Evolutionary conservation across 2,113 vertebrate species (phyloP).

Genomic region (Dolichallabes microphthalmus): DNA sequence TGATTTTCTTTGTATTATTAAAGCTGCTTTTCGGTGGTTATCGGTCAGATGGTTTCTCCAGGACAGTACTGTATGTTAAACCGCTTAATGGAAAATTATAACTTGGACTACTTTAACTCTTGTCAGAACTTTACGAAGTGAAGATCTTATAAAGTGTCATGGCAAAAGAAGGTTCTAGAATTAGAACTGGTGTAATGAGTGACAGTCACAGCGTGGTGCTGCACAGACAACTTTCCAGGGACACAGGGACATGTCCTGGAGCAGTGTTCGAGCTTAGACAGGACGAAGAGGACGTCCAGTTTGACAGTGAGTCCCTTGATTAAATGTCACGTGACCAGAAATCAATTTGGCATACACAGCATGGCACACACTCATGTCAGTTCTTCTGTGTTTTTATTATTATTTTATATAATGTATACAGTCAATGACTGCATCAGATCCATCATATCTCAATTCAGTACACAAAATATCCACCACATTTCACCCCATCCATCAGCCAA

Average conservation of each 20-base stretch:
- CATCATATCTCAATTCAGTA: background rate
- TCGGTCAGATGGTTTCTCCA: background rate
- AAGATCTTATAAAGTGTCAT: background rate
- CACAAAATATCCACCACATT: background rate
- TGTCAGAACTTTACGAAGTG: constrained; percentile 26
- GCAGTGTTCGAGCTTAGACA: constrained; percentile 58
- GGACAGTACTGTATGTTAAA: too few relatives aligned
- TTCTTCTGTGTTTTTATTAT: background rate
- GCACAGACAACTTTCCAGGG: constrained; percentile 10
- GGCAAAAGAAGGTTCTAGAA: constrained; percentile 62
- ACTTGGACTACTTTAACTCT: background rate
- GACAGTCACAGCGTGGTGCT: constrained; percentile 16
- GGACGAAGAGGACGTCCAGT: constrained; percentile 68
- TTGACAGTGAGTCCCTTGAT: constrained; percentile 72
- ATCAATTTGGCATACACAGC: background rate
- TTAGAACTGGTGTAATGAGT: background rate
- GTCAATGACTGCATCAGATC: background rate
- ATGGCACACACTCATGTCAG: background rate
- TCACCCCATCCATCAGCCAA: background rate
- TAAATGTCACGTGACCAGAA: background rate
- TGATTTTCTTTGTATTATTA: background rate
- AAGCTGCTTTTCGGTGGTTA: background rate
- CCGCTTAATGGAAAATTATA: background rate
- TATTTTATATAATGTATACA: background rate
- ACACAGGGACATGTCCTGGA: background rate